Evolutionary conservation across 35 echinoderm and acorn worm genomes (phyloP).

Genomic region (Lytechinus pictus): DNA sequence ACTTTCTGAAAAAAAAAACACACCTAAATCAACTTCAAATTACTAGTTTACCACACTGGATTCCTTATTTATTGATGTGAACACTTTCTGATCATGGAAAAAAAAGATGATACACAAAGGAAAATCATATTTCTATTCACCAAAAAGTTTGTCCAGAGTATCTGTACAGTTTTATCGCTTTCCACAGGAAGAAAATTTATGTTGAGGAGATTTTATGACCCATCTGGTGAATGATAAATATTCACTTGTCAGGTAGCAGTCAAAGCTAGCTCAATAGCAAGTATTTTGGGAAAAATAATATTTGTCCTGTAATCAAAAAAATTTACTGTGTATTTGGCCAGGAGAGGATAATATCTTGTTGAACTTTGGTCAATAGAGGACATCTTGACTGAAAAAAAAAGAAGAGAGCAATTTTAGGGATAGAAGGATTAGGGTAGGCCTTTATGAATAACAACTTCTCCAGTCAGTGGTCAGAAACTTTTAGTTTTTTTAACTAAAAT

Average conservation of each 20-base stretch:
- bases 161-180: background rate
- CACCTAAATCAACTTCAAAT: too few species aligned
- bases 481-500: too few species aligned
- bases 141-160: too few species aligned
- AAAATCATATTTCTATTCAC: too few species aligned
- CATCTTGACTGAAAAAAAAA: background rate
- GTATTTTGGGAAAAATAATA: slow-evolving; percentile 9
- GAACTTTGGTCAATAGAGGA: background rate
- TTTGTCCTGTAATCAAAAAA: slow-evolving; percentile 4
- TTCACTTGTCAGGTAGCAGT: background rate
- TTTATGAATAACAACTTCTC: too few species aligned
- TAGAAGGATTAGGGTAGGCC: background rate
- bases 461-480: too few species aligned
- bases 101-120: too few species aligned
- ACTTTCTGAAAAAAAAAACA: background rate
- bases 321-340: background rate
- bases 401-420: background rate
- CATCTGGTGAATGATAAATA: slow-evolving; percentile 18
- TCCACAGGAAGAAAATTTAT: background rate
- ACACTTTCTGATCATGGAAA: too few species aligned
- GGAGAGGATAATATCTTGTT: slow-evolving; percentile 10
- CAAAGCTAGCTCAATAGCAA: background rate
- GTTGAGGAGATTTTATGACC: background rate
- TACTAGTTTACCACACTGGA: too few species aligned
- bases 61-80: too few species aligned